A percentile compares a stretch with the other conserved stretches of the same genome.
Conservation (phyloP, 2,113 vertebrate species). For the Hassar affinis region DNA sequence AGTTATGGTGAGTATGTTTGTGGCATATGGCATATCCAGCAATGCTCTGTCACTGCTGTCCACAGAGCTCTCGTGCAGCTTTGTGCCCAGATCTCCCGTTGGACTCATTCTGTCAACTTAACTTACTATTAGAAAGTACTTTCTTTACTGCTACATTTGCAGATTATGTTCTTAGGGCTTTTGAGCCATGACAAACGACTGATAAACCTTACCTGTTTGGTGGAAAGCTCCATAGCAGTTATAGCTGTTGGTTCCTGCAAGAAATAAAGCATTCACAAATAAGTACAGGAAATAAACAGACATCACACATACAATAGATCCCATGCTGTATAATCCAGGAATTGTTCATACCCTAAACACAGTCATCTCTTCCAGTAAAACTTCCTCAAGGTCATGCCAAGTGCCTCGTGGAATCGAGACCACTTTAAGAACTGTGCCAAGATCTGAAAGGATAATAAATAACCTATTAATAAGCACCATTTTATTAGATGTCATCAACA, state of each 20-base stretch:
- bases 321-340: background rate
- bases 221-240: slow-evolving; percentile 93
- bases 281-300: background rate
- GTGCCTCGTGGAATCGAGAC: slow-evolving; percentile 95
- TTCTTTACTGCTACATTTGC: slow-evolving; percentile 2
- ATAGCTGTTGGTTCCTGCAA: slow-evolving; percentile 88
- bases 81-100: slow-evolving; percentile 15
- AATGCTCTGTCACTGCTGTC: slow-evolving; percentile 10
- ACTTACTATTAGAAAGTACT: background rate
- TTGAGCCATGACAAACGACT: background rate
- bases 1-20: slow-evolving; percentile 17
- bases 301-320: background rate
- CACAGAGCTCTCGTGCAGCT: background rate
- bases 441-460: slow-evolving; percentile 70
- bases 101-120: slow-evolving; percentile 5
- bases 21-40: slow-evolving; percentile 32
- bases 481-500: background rate
- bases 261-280: background rate
- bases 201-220: slow-evolving; percentile 83
- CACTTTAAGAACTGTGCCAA: slow-evolving; percentile 93
- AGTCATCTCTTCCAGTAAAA: slow-evolving; percentile 95
- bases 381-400: slow-evolving; percentile 97
- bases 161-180: slow-evolving; percentile 13
- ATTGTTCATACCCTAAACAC: slow-evolving; percentile 84
- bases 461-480: background rate